Percentiles rank a stretch among this genome's conserved stretches.
These are phyloP conservation scores for Malacosoma neustria DNA, from an alignment of 2,888 invertebrate species.

Conservation along the genomic window DNA sequence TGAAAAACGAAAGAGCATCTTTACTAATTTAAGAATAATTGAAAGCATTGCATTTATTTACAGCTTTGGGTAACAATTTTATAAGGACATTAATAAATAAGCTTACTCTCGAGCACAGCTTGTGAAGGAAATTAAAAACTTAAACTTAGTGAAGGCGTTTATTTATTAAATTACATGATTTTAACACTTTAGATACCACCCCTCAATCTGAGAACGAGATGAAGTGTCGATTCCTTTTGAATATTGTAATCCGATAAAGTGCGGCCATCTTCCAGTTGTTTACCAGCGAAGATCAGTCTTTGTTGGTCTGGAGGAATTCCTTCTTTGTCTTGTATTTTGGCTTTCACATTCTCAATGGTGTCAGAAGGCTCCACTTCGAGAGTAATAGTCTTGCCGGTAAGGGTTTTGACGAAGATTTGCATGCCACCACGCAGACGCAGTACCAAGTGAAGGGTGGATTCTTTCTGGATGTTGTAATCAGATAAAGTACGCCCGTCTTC, in stretches of 20 bases:
- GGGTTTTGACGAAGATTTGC: not conserved
- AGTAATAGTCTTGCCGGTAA: constrained; percentile 1
- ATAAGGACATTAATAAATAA: no score
- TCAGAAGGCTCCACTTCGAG: not conserved
- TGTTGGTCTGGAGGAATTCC: constrained; percentile 2
- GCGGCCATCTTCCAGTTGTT: constrained; percentile 1
- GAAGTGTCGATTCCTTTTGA: not conserved
- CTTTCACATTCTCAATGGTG: constrained; percentile 2
- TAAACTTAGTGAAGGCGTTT: no score
- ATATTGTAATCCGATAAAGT: no score
- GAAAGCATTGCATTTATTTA: no score
- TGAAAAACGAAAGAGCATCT: no score
- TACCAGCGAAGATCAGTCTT: constrained; percentile 2
- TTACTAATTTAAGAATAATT: no score
- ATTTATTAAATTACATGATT: no score
- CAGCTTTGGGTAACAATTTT: no score
- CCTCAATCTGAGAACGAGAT: constrained; percentile 15
- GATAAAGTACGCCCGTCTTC: constrained; percentile 77
- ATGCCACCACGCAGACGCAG: constrained; percentile 4
- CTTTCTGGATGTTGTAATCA: constrained; percentile 22
- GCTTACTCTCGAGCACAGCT: no score
- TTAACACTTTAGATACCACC: constrained; percentile 15
- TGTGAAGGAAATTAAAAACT: no score
- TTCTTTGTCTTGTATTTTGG: constrained; percentile 2
- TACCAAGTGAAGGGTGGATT: constrained; percentile 3